Evolutionary conservation across 2,888 invertebrate genomes (phyloP).

Genomic region (Lomographa bimaculata): DNA sequence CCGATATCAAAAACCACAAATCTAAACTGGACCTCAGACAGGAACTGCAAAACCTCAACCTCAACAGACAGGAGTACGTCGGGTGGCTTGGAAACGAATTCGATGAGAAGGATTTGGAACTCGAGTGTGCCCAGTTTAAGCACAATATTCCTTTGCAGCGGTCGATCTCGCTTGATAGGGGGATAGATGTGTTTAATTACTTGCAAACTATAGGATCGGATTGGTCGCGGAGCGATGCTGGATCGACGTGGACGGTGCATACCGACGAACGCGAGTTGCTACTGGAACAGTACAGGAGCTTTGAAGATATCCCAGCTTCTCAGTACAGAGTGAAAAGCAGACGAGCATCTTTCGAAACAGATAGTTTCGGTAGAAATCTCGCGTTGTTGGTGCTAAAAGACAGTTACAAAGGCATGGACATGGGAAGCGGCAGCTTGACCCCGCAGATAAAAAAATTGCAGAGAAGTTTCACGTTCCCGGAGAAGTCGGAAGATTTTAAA

Average conservation of each 20-base stretch:
- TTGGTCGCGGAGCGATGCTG: slow-evolving; percentile 51
- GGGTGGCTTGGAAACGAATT: slow-evolving; percentile 66
- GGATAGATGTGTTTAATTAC: slow-evolving; percentile 64
- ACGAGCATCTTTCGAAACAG: slow-evolving; percentile 63
- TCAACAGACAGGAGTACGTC: slow-evolving; percentile 58
- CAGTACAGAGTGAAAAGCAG: slow-evolving; percentile 64
- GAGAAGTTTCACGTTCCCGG: slow-evolving; percentile 60
- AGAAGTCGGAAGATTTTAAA: slow-evolving; percentile 48
- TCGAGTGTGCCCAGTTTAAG: slow-evolving; percentile 50
- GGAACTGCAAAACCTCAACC: slow-evolving; percentile 61
- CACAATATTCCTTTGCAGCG: slow-evolving; percentile 64
- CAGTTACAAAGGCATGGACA: slow-evolving; percentile 60
- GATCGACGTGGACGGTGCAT: slow-evolving; percentile 60
- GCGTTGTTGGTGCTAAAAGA: slow-evolving; percentile 58
- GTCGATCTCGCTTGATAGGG: slow-evolving; percentile 68
- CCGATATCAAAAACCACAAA: slow-evolving; percentile 47
- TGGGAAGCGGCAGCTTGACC: slow-evolving; percentile 45
- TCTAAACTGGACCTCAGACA: slow-evolving; percentile 63
- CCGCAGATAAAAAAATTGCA: slow-evolving; percentile 64
- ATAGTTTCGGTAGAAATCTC: slow-evolving; percentile 45
- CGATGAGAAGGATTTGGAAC: slow-evolving; percentile 50
- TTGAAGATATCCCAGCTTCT: slow-evolving; percentile 75
- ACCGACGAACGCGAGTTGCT: slow-evolving; percentile 46
- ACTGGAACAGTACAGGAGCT: slow-evolving; percentile 58
- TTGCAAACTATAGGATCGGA: slow-evolving; percentile 59